Evolutionary conservation across 2,797 vertebrate species (phyloP).

Genomic region (Scleropages formosus): DNA sequence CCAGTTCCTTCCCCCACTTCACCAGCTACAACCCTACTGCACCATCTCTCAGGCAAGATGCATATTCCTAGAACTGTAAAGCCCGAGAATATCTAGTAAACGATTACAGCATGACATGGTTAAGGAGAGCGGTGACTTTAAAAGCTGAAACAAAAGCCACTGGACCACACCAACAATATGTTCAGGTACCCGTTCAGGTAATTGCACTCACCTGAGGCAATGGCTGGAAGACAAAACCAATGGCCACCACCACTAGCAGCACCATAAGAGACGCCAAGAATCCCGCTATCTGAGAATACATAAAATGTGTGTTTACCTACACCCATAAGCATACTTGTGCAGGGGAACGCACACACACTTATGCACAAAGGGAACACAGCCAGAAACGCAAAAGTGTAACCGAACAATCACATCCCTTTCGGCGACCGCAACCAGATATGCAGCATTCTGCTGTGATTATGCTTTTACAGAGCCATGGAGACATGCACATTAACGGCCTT

Average conservation of each 20-base stretch:
- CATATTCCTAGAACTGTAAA: no score
- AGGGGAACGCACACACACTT: slow-evolving; percentile 24
- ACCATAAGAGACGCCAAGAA: slow-evolving; percentile 87
- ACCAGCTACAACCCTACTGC: no score
- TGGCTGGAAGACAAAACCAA: slow-evolving; percentile 88
- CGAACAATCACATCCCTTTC: slow-evolving; percentile 22
- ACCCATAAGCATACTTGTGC: no score
- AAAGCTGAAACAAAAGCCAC: background rate
- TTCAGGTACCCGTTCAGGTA: background rate
- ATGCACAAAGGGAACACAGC: slow-evolving; percentile 11
- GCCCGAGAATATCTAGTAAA: no score
- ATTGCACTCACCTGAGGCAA: slow-evolving; percentile 82
- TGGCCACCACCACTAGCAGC: slow-evolving; percentile 86
- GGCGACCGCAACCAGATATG: slow-evolving; percentile 9
- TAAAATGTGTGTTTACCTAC: background rate
- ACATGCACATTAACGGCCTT: slow-evolving; percentile 11
- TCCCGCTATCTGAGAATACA: slow-evolving; percentile 79
- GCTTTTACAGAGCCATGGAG: slow-evolving; percentile 40
- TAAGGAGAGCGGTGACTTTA: no score
- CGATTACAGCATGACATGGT: no score
- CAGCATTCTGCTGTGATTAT: background rate
- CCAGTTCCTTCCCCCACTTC: no score
- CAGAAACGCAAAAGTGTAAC: slow-evolving; percentile 12
- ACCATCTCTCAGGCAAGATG: no score
- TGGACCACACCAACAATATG: background rate